phyloP scores from a whole-genome alignment of 2,797 vertebrate genomes.

The Parauchenoglanis punctatus region DNA sequence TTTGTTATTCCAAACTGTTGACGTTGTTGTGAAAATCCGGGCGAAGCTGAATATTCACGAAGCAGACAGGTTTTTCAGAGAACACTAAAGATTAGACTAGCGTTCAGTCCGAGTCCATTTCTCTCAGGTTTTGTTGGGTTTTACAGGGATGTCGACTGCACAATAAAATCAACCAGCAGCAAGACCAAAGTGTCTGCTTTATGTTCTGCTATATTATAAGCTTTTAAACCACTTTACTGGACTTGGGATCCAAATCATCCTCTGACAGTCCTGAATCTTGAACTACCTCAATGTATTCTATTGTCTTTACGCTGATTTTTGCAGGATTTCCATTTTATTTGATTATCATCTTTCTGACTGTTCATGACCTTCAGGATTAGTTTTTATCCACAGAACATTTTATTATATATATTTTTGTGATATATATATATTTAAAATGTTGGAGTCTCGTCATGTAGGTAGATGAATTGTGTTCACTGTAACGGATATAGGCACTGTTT shows the following conservation, averaged over 20 bases:
- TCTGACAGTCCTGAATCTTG: slow-evolving; percentile 47
- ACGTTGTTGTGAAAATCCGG: neutral
- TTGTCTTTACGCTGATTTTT: slow-evolving; percentile 36
- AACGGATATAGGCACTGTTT: slow-evolving; percentile 58
- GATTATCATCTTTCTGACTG: slow-evolving; percentile 21
- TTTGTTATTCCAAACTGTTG: neutral
- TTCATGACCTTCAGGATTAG: slow-evolving; percentile 38
- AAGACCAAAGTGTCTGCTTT: slow-evolving; percentile 57
- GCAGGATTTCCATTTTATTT: slow-evolving; percentile 45
- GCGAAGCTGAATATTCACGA: neutral
- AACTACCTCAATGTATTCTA: slow-evolving; percentile 61
- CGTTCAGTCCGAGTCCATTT: slow-evolving; percentile 9
- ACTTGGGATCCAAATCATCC: slow-evolving; percentile 54
- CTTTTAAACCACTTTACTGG: slow-evolving; percentile 58
- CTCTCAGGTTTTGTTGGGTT: slow-evolving; percentile 38
- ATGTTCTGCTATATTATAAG: slow-evolving; percentile 53
- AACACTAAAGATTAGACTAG: slow-evolving; percentile 29
- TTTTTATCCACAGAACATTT: slow-evolving; percentile 35
- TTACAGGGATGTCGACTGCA: slow-evolving; percentile 39
- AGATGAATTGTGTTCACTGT: slow-evolving; percentile 52
- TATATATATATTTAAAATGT: slow-evolving; percentile 5
- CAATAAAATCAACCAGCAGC: slow-evolving; percentile 43
- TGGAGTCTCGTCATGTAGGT: slow-evolving; percentile 45
- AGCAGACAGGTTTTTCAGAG: neutral
- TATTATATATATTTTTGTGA: neutral